phyloP scores from a whole-genome alignment of 2,797 vertebrate species.

The Sebastes dallii region DNA sequence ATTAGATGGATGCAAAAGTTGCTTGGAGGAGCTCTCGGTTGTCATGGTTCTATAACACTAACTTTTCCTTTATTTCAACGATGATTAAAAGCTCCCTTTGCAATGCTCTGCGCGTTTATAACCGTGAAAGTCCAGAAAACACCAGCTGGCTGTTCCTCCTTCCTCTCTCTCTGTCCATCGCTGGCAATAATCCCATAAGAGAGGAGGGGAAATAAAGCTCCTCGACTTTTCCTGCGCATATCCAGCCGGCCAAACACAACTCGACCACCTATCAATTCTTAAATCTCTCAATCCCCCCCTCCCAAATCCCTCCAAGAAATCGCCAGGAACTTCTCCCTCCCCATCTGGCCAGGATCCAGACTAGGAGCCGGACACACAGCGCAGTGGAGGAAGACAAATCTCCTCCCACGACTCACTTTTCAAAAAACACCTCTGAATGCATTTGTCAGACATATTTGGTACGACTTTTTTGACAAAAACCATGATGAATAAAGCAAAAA shows the following conservation, averaged over 20 bases:
- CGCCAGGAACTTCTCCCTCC: slow-evolving; percentile 77
- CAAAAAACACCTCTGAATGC: slow-evolving; percentile 65
- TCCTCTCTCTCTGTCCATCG: slow-evolving; percentile 78
- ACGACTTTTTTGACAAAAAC: background rate
- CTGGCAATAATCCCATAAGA: slow-evolving; percentile 74
- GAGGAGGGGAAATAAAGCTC: slow-evolving; percentile 68
- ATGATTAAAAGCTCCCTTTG: slow-evolving; percentile 24
- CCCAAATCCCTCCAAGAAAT: slow-evolving; percentile 76
- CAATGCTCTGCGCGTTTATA: slow-evolving; percentile 38
- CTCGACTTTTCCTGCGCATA: slow-evolving; percentile 60
- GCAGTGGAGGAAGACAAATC: slow-evolving; percentile 66
- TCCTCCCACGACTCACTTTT: slow-evolving; percentile 71
- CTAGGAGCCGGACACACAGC: slow-evolving; percentile 73
- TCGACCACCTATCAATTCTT: slow-evolving; percentile 80
- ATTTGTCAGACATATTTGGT: slow-evolving; percentile 73
- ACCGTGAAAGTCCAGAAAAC: slow-evolving; percentile 46
- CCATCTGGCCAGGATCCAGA: slow-evolving; percentile 84
- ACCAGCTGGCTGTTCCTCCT: slow-evolving; percentile 62
- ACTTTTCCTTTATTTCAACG: background rate
- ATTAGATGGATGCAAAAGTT: slow-evolving; percentile 82
- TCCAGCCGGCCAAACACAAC: slow-evolving; percentile 76
- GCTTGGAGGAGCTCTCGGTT: slow-evolving; percentile 85
- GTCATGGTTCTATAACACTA: slow-evolving; percentile 76
- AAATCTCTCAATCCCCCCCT: slow-evolving; percentile 72
- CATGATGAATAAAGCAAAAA: background rate